Base-by-base conservation (phyloP, 1,140 invertebrate genomes). In the Rhynchophorus ferrugineus region DNA sequence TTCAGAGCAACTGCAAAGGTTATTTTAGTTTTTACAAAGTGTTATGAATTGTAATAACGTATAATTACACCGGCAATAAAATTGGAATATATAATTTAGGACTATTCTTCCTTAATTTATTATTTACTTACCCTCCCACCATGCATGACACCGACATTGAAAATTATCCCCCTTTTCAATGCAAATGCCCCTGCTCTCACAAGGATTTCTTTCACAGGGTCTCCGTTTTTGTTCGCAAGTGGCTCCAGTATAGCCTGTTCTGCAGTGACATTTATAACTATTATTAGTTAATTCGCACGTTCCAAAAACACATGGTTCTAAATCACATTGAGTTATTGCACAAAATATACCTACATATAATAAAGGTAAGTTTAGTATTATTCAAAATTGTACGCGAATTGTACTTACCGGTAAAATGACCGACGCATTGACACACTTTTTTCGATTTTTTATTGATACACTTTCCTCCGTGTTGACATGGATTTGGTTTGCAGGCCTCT, bases 271-370 rank as follows among this genome's bases (percentile, higher is more conserved):
- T 11, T 66, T 61, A 58, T 73, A 81, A 20, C 73, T 73, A 8
- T 65, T 72, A 0, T 67, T 39, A 1, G 75, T 76, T 9, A 85
- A 62, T 48, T 80, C 71, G 56, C 85, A 88, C 46, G 75, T 74
- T 2, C 85, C 85, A 69, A 82, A 83, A 9, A 80, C 66, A 65
- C 85, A 88, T 0, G 84, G 82, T 7, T 82, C 77, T 14, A 82
- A 60, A 60, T 87, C 83, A 67, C 85, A 88, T 29, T 81, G 72
- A 2, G 78, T 84, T 29, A 86, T 65, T 20, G 78, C 75, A 65
- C 84, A 85, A 65, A 85, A 83, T 53, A 80, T 70, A 16, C 82
- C 82, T 82, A 20, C n/a, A n/a, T n/a, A n/a, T n/a, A n/a, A n/a
- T n/a, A n/a, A n/a, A n/a, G n/a, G n/a, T n/a, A n/a, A n/a, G n/a